Evolutionary conservation across 2,797 vertebrate genomes (phyloP), one percentile per base, ranked within the genome.

Genomic region (Allobates femoralis): DNA sequence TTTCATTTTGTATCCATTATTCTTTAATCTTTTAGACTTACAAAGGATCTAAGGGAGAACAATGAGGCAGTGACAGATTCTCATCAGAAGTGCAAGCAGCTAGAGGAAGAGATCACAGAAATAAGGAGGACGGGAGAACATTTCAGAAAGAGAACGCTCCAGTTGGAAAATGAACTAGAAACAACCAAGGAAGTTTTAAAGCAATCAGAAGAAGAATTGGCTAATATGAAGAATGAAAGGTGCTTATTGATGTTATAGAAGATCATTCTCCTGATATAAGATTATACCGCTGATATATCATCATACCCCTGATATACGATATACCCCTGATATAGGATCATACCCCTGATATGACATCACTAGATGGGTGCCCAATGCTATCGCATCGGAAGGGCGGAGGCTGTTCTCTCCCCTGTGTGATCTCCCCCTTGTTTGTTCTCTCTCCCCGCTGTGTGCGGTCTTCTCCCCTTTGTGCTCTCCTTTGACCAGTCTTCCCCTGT

Each of bases 11-110:
- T 32, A 55, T 77, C 21, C 30, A 21, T 41, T 73, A 79, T 28
- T 53, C 67, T 76, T 84, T 50, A 55, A 53, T 66, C 19, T 85
- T 86, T 87, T 89, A 98, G 96, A 78, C 93, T 97, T 83, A 94
- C 88, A 6, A 95, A 88, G 88, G 94, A 96, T 89, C 90, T 97
- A 90, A 95, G 94, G 91, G 96, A 96, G 86, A 96, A 95, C 93
- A 94, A 96, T 46, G 92, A 95, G 81, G 94, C 90, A 84, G 93
- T 94, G 92, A 94, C 93, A 55, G 92, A 94, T 91, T 96, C 94
- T 92, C 95, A 97, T 88, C 94, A 91, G 91, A 93, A 91, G 79
- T 95, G 94, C 87, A 92, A 94, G 91, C 91, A 88, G 80, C 89
- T 96, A 89, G 94, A 96, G 92, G 94, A 97, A 90, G 94, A 97